phyloP scores from a whole-genome alignment of 1,140 invertebrate genomes.

The Tetraneura akinire region DNA sequence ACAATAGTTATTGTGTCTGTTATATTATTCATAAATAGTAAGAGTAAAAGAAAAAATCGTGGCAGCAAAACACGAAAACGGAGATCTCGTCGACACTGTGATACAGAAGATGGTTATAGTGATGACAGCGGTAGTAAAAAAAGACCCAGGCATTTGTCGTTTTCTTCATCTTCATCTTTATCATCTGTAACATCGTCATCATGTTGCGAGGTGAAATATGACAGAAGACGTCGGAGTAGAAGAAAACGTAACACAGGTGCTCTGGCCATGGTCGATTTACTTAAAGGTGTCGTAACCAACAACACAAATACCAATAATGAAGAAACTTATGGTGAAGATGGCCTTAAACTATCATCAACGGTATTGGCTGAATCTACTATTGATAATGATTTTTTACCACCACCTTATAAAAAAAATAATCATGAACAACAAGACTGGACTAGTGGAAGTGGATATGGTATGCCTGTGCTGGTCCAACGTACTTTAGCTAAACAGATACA shows the following conservation, averaged over 20 bases:
- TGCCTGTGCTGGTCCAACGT: slow-evolving; percentile 76
- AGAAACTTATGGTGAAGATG: background rate
- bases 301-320: too few relatives aligned
- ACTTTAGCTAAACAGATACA: slow-evolving; percentile 78
- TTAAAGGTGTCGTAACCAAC: background rate
- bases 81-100: background rate
- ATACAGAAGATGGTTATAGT: background rate
- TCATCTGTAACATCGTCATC: background rate
- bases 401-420: background rate
- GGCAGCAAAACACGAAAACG: background rate
- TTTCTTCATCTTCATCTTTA: background rate
- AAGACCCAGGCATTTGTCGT: background rate
- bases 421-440: slow-evolving; percentile 56
- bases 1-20: background rate
- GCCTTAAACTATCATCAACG: background rate
- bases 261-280: slow-evolving; percentile 17
- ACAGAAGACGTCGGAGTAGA: background rate
- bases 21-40: background rate
- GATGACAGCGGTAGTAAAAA: background rate
- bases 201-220: background rate
- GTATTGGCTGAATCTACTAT: background rate
- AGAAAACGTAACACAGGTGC: background rate
- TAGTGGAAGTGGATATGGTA: slow-evolving; percentile 81
- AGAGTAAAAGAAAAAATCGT: background rate
- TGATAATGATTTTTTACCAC: background rate